Evolutionary conservation across 1,140 invertebrate species (phyloP).

Genomic region (Scaptomyza graminum): DNA sequence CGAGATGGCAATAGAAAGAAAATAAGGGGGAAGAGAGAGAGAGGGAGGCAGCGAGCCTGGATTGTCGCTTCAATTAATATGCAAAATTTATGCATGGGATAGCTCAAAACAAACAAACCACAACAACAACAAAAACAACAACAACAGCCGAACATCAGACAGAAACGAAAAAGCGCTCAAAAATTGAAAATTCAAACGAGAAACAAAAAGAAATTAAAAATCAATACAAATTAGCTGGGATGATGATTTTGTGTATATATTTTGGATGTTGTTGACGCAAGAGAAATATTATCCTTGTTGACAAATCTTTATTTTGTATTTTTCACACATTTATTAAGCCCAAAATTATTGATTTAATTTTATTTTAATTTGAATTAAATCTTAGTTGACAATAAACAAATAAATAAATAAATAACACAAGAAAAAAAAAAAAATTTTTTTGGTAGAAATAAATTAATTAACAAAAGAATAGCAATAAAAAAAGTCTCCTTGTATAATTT

Average conservation of each 20-base stretch:
- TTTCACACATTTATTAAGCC: neutral
- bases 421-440: neutral
- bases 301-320: neutral
- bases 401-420: too few species aligned
- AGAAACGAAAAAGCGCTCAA: slow-evolving; percentile 10
- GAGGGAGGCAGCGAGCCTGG: neutral
- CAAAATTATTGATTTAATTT: too few species aligned
- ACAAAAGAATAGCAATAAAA: too few species aligned
- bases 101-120: slow-evolving; percentile 75
- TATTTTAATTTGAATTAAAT: too few species aligned
- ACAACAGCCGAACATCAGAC: slow-evolving; percentile 26
- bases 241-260: neutral
- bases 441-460: too few species aligned
- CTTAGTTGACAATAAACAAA: too few species aligned
- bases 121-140: slow-evolving; percentile 41
- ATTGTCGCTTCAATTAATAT: slow-evolving; percentile 75
- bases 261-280: too few species aligned
- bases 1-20: neutral
- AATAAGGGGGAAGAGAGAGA: neutral
- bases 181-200: slow-evolving; percentile 24
- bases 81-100: slow-evolving; percentile 82
- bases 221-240: slow-evolving; percentile 70
- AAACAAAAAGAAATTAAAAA: slow-evolving; percentile 70
- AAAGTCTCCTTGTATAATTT: too few species aligned
- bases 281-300: slow-evolving; percentile 1